Evolutionary conservation across 2,113 vertebrate species (phyloP), one percentile per base, ranked within the genome.

Genomic region (Eptatretus burgeri): DNA sequence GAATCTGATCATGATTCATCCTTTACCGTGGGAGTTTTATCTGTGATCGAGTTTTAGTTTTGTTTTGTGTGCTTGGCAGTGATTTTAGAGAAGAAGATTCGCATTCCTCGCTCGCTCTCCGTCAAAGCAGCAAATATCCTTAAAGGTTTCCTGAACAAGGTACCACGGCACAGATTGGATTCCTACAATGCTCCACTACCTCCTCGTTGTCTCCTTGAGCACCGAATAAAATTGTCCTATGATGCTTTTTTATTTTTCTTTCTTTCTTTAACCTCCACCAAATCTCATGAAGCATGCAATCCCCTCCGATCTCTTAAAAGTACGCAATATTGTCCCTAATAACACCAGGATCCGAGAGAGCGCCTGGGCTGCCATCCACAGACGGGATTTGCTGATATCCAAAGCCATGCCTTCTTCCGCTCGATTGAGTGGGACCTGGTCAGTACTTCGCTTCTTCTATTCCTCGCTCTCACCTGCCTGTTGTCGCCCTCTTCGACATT

Each of bases 121-220:
- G 91, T 98, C 69, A 98, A 98, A 78, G 91, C 91, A 51, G 89
- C 91, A 70, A 91, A 89, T 67, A 86, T 98, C 63, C 79, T 98
- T 20, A 98, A 98, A 75, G 91, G 86, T 70, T 98, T 98, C 72
- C 84, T 98, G 62, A 93, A 94, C 76, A 98, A 96, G 85, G 91
- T 98, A 76, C 71, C 68, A 68, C 13, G 9, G 16, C 18, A n/a
- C 53, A n/a, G 16, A n/a, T n/a, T 60, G 16, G 16, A 18, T 60
- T 60, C 18, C 16, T 20, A 51, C 20, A 63, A n/a, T 19, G 9
- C 13, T 62, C 19, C 50, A 16, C 13, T 41, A 63, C 51, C 49
- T 13, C 9, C 14, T 14, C 9, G 49, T 50, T 52, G 51, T 49
- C 13, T 3, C 49, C 51, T 64, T 52, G 62, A 27, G 51, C 51